These are phyloP conservation scores for Aptenodytes patagonicus DNA, from an alignment of 2,113 vertebrate species.

Conservation along the genomic window DNA sequence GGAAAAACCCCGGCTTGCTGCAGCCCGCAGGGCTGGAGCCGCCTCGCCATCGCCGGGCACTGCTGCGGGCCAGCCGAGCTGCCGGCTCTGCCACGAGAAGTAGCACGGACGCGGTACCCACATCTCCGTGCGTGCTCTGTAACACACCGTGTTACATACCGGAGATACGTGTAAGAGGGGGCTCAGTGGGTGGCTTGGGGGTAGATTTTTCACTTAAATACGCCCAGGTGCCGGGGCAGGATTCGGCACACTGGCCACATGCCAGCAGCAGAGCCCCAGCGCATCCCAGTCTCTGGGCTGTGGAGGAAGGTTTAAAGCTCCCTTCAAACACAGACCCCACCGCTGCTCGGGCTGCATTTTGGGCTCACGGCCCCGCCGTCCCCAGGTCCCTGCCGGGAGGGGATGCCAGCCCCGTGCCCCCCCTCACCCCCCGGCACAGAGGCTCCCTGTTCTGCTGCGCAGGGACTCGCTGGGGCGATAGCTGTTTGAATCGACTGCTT, in stretches of 20 bases:
- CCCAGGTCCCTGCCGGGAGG: background rate
- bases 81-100: fast-evolving
- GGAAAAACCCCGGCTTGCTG: background rate
- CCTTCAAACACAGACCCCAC: fast-evolving
- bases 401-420: fast-evolving
- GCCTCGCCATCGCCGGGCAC: fast-evolving
- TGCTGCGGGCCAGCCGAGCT: background rate
- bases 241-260: fast-evolving
- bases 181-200: fast-evolving
- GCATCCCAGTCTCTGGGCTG: background rate
- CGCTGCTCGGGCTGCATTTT: fast-evolving
- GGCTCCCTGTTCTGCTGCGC: background rate
- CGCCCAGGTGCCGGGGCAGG: fast-evolving
- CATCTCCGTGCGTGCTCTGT: fast-evolving
- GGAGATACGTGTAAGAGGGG: fast-evolving
- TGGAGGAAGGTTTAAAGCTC: background rate
- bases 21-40: background rate
- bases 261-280: background rate
- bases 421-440: background rate
- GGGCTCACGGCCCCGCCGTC: fast-evolving
- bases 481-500: background rate
- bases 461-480: background rate
- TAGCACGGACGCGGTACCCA: fast-evolving
- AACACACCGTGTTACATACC: fast-evolving
- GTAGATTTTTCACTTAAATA: no score